phyloP scores from a whole-genome alignment of 53 echinoderm and acorn worm genomes.

The Stichopus horrens region DNA sequence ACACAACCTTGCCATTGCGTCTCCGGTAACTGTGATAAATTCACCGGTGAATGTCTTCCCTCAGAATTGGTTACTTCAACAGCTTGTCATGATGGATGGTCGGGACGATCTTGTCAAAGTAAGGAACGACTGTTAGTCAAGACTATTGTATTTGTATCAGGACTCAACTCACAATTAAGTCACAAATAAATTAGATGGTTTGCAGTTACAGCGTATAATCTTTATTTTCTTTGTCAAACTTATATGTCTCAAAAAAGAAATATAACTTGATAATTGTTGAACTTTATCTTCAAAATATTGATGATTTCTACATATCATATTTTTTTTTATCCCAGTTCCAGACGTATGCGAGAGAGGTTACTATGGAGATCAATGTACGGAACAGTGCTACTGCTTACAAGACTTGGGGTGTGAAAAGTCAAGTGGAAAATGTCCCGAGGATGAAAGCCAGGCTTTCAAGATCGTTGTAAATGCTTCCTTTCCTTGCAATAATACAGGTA shows the following conservation, averaged over 20 bases:
- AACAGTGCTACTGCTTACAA: constrained; percentile 1
- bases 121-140: neutral
- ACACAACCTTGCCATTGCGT: constrained; percentile 69
- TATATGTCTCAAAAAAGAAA: too few species aligned
- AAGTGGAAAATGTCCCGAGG: neutral
- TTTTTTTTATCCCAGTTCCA: neutral
- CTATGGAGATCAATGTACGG: constrained; percentile 21
- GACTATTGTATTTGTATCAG: too few species aligned
- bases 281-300: too few species aligned
- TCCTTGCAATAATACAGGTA: constrained; percentile 6
- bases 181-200: too few species aligned
- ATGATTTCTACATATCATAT: neutral
- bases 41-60: constrained; percentile 65
- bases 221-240: too few species aligned
- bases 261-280: too few species aligned
- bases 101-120: constrained; percentile 57
- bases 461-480: neutral
- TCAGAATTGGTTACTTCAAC: neutral
- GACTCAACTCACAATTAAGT: too few species aligned
- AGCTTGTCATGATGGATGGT: constrained; percentile 54
- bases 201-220: too few species aligned
- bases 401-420: constrained; percentile 3
- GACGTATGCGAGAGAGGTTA: constrained; percentile 16
- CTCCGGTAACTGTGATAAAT: constrained; percentile 54
- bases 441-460: neutral